Conservation (phyloP, 2,888 invertebrate genomes). For the Oxytorus armatus region DNA sequence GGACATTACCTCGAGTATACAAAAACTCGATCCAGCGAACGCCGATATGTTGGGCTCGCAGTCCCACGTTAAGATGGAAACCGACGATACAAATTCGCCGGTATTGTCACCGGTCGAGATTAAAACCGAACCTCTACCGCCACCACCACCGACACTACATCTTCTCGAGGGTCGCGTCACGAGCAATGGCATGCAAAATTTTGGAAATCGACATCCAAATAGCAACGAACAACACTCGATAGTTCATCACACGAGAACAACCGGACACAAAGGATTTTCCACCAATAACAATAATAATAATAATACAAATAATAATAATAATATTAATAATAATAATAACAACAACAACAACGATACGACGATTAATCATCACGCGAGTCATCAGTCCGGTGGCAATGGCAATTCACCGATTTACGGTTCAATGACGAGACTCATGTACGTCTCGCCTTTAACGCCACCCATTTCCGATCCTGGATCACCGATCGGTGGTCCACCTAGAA, state of each 20-base stretch:
- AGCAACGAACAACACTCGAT: constrained; percentile 78
- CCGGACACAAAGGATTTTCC: constrained; percentile 78
- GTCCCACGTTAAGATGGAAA: constrained; percentile 91
- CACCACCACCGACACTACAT: constrained; percentile 85
- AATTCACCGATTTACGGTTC: constrained; percentile 86
- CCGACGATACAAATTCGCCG: constrained; percentile 89
- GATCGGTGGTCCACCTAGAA: constrained; percentile 87
- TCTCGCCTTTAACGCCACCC: constrained; percentile 94
- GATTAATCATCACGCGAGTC: constrained; percentile 76
- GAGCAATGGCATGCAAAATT: constrained; percentile 58
- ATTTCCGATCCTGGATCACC: constrained; percentile 95
- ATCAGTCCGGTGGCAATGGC: constrained; percentile 80
- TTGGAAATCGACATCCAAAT: constrained; percentile 68
- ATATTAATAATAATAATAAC: constrained; percentile 72
- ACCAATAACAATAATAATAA: constrained; percentile 68
- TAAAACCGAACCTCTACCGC: constrained; percentile 89
- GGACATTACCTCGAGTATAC: constrained; percentile 95
- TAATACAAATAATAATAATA: constrained; percentile 73
- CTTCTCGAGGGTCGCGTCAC: constrained; percentile 85
- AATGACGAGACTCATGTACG: constrained; percentile 89
- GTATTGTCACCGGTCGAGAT: constrained; percentile 92
- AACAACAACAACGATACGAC: constrained; percentile 74
- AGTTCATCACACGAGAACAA: constrained; percentile 75
- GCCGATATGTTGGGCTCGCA: constrained; percentile 93
- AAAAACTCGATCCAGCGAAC: constrained; percentile 95